These are phyloP conservation scores for Otolemur crassicaudatus DNA, from an alignment of 2,797 vertebrate species.

Conservation along the genomic window DNA sequence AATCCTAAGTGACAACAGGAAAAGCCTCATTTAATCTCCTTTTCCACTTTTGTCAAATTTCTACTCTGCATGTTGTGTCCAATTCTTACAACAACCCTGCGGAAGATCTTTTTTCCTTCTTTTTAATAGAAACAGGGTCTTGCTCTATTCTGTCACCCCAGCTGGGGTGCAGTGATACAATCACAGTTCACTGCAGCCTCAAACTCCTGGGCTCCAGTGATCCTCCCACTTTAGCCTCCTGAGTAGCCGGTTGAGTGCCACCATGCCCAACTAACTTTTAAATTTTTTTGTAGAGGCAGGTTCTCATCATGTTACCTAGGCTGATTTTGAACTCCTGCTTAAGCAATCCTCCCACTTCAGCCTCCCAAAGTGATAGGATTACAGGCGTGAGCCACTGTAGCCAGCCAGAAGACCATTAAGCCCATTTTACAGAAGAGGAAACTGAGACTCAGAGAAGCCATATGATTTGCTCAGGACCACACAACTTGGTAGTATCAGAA, in stretches of 20 bases:
- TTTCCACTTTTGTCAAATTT: not conserved
- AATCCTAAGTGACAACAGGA: not conserved
- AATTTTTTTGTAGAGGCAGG: not conserved
- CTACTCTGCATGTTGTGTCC: not conserved
- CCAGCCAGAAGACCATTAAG: not conserved
- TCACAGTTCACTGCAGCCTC: not conserved
- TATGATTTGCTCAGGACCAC: not conserved
- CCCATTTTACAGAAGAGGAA: not conserved
- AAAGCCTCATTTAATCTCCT: not conserved
- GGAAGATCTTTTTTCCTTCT: not conserved
- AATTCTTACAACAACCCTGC: not conserved
- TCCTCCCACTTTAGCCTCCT: not conserved
- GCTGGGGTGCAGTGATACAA: not conserved
- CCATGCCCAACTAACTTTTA: not conserved
- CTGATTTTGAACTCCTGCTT: not conserved
- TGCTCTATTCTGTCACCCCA: not conserved
- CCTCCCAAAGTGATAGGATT: not conserved
- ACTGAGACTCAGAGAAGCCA: not conserved
- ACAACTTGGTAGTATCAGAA: not conserved
- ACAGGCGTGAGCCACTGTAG: not conserved
- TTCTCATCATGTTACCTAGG: not conserved
- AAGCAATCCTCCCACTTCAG: not conserved
- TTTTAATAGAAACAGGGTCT: not conserved
- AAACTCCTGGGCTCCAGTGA: not conserved
- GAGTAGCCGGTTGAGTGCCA: not conserved